Evolutionary conservation across 2,888 invertebrate genomes (phyloP), one percentile per base, ranked within the genome.

Genomic region (Platycnemis pennipes): DNA sequence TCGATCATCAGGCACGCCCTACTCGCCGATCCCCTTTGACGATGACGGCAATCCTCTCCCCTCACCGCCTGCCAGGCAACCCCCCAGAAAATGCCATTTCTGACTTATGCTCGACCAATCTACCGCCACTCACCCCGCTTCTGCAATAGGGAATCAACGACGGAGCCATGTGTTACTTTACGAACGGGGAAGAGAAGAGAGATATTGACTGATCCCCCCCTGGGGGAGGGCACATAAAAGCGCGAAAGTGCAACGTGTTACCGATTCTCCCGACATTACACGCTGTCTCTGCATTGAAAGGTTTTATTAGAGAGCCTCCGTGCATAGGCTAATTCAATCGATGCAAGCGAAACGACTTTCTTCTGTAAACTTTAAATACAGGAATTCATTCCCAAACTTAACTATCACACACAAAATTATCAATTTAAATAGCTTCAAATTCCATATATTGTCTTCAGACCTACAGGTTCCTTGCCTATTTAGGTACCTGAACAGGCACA

Each of bases 111-210:
- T 37, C 31, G 77, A 77, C 77, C 77, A 77, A 77, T 77, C 77
- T 37, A 77, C 37, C 77, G 37, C 77, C 77, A 77, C 77, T 77
- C 77, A 77, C 31, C 31, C 77, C 3, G 37, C 77, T 16, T 26
- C 77, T 77, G 37, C 77, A 37, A 37, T 31, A 37, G 77, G 37
- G 77, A 77, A 77, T 26, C 77, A 31, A 77, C 77, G 77, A 77
- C 37, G 37, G 77, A 37, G 77, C 77, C 77, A 77, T 77, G 77
- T 77, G 77, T 77, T 77, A 77, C 77, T 77, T 77, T 77, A 77
- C 77, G 77, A 77, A 77, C 77, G 2, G 13, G 37, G 37, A 37
- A 37, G 31, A 37, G 77, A 26, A 4, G n/a, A 1, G 37, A 4
- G 37, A 77, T 77, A 77, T 77, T 77, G 77, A 37, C 77, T 77